phyloP scores from a whole-genome alignment of 2,888 invertebrate genomes.

The Pachydiplax longipennis region DNA sequence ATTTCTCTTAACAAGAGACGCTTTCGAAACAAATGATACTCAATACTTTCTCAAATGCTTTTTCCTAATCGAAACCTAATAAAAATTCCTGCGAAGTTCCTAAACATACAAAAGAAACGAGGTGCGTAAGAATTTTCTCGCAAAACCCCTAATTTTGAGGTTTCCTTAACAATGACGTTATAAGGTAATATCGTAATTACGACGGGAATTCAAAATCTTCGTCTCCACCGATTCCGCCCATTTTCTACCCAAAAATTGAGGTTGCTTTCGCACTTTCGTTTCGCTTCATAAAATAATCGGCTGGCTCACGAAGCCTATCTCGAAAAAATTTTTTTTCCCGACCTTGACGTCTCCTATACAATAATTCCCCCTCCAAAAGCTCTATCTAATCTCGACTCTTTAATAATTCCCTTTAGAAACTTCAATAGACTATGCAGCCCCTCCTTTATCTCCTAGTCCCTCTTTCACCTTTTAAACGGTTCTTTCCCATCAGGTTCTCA shows the following conservation, averaged over 20 bases:
- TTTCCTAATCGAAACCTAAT: no score
- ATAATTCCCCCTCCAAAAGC: background rate
- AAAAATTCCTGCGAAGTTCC: no score
- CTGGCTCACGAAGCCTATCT: background rate
- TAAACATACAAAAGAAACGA: no score
- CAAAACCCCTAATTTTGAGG: no score
- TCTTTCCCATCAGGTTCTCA: background rate
- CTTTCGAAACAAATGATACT: no score
- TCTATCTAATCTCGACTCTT: background rate
- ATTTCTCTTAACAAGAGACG: no score
- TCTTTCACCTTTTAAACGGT: background rate
- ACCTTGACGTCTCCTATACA: background rate
- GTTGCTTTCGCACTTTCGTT: background rate
- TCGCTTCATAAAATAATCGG: slow-evolving; percentile 1
- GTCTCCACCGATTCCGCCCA: background rate
- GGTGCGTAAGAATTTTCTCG: no score
- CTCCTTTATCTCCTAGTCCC: background rate
- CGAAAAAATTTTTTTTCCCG: background rate
- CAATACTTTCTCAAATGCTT: no score
- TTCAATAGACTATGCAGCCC: background rate
- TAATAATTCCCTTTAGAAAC: background rate
- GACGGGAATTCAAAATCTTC: background rate
- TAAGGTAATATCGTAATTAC: background rate
- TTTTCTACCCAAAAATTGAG: background rate
- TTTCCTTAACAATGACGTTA: no score